phyloP scores from a whole-genome alignment of 1,140 invertebrate genomes.

The Meteorus sp. region DNA sequence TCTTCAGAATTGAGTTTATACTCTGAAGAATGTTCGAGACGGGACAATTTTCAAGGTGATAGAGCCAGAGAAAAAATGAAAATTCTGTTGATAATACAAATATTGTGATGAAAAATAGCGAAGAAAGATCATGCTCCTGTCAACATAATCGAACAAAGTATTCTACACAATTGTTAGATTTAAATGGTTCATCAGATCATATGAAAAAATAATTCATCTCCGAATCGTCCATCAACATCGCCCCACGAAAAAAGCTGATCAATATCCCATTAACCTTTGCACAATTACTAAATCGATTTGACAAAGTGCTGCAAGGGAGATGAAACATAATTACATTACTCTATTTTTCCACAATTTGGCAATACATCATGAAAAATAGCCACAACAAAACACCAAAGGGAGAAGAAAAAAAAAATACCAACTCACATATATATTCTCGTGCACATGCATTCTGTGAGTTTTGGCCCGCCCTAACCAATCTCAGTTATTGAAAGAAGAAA shows the following conservation, averaged over 20 bases:
- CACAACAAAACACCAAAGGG: not conserved
- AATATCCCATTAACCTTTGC: not conserved
- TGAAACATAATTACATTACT: no score
- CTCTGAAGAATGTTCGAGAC: slow-evolving; percentile 14
- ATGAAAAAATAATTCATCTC: no score
- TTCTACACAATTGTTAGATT: no score
- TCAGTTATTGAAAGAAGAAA: slow-evolving; percentile 12
- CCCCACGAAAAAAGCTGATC: not conserved
- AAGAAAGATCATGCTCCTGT: not conserved
- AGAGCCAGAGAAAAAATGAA: not conserved
- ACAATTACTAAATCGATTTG: not conserved
- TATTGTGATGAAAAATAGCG: not conserved
- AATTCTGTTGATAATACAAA: not conserved
- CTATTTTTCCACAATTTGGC: no score
- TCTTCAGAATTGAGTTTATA: slow-evolving; percentile 53
- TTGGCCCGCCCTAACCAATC: slow-evolving; percentile 13
- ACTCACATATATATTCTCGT: not conserved
- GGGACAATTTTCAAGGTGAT: not conserved
- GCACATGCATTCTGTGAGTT: not conserved
- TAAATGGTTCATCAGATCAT: no score
- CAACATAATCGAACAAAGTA: no score
- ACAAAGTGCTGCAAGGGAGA: no score
- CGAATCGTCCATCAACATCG: no score
- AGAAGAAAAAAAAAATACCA: not conserved
- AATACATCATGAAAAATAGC: not conserved